These are phyloP conservation scores for Setophaga petechia DNA, from an alignment of 2,113 vertebrate genomes.

Conservation along the genomic window DNA sequence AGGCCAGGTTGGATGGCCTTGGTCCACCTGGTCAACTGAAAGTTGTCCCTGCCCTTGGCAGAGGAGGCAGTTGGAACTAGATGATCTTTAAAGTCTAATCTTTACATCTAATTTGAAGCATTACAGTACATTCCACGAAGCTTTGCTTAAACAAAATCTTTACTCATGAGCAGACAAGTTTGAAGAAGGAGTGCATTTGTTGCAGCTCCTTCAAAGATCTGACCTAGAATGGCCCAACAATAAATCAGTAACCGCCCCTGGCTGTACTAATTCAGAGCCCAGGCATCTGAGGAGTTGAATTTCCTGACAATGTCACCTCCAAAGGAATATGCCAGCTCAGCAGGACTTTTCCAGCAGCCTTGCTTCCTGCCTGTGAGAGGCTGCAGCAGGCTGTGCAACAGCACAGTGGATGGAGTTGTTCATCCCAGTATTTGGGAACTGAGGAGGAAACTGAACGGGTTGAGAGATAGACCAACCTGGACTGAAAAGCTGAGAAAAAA, in stretches of 20 bases:
- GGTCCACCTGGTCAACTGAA: not conserved
- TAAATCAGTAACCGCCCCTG: not conserved
- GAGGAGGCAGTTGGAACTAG: fast-evolving
- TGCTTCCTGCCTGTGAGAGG: not conserved
- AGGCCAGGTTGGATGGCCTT: not conserved
- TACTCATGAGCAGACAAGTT: not conserved
- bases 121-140: not conserved
- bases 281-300: not conserved
- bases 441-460: not conserved
- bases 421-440: not conserved
- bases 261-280: not conserved
- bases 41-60: not conserved
- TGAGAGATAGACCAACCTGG: not conserved
- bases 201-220: not conserved
- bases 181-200: not conserved
- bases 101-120: not conserved
- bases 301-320: not conserved
- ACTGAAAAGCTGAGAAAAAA: not conserved
- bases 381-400: not conserved
- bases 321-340: not conserved
- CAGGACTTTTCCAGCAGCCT: not conserved
- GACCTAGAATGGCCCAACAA: not conserved
- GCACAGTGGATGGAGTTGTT: not conserved
- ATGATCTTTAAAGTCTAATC: not conserved
- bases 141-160: not conserved